phyloP scores from a whole-genome alignment of 2,888 invertebrate species.

The Ligdia adustata region DNA sequence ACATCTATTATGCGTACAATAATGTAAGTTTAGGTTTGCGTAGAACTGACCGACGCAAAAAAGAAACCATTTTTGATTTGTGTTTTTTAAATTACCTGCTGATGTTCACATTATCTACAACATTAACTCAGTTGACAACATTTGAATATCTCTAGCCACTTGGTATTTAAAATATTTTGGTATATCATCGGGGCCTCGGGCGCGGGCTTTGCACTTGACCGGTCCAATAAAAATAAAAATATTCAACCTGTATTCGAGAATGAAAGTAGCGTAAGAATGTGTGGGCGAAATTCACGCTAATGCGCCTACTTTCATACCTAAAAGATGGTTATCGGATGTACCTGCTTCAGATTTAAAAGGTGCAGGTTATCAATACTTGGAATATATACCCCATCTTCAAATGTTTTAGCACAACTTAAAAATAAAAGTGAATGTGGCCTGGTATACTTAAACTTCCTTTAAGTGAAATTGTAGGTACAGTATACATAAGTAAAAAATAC shows the following conservation, averaged over 20 bases:
- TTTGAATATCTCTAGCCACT: slow-evolving; percentile 2
- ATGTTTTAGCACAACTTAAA: too few relatives aligned
- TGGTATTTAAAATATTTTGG: slow-evolving; percentile 17
- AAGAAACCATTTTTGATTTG: too few relatives aligned
- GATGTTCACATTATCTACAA: too few relatives aligned
- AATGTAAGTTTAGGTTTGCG: too few relatives aligned
- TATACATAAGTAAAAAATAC: too few relatives aligned
- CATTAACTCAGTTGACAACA: too few relatives aligned
- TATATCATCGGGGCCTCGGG: slow-evolving; percentile 8
- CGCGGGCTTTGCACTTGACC: slow-evolving; percentile 21
- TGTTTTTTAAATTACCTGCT: too few relatives aligned
- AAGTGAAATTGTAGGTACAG: too few relatives aligned
- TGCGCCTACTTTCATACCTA: slow-evolving; percentile 31
- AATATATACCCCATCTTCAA: too few relatives aligned
- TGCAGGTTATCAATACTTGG: not conserved
- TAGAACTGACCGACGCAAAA: slow-evolving; percentile 2
- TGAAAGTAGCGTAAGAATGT: slow-evolving; percentile 30
- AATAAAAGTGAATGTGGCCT: too few relatives aligned
- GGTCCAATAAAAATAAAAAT: slow-evolving; percentile 29
- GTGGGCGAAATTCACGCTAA: slow-evolving; percentile 35
- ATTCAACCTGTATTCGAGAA: slow-evolving; percentile 34
- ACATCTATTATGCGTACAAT: too few relatives aligned
- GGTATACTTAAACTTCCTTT: too few relatives aligned
- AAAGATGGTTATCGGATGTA: slow-evolving; percentile 13
- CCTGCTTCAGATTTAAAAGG: slow-evolving; percentile 3